Evolutionary conservation across 2,888 invertebrate genomes (phyloP), one percentile per base, ranked within the genome.

Genomic region (Sthenelais limicola): DNA sequence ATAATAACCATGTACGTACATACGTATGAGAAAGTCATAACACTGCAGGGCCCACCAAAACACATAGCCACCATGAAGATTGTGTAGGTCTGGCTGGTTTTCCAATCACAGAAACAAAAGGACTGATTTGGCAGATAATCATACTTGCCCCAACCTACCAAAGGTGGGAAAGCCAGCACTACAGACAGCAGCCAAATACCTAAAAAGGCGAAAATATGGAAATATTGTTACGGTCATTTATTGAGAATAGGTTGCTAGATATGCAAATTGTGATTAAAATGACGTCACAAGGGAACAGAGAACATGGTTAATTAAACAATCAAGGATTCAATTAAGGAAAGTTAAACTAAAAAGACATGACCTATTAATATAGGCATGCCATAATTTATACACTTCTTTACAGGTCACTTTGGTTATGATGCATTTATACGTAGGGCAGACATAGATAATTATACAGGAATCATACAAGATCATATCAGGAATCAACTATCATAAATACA

Each of bases 21-120:
- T 7, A 81, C 72, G 69, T 84, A 84, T 62, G 81, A 84, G 33
- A 82, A 76, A 0, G 81, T 77, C 85, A 85, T 85, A 18, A 82
- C 81, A 7, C 75, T 49, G 48, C 80, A 82, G 0, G 85, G 84
- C 24, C 81, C 80, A 12, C 83, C 82, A 71, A 85, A 85, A 72
- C 85, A 85, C 26, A 79, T 76, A 0, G 76, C 76, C 5, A 84
- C 81, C 84, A 85, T 85, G 74, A 84, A 84, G 77, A 82, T 77
- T 12, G 85, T 82, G 73, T 84, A 85, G 15, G 82, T 78, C 47
- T 76, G 68, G 15, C 81, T 78, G 43, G 79, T 76, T 1, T 73
- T 74, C 85, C 85, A 85, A 12, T 81, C 73, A 74, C 84, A 83
- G 76, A 83, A 85, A 71, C 85, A 85, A 75, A 84, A 82, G 1